Evolutionary conservation across 2,113 vertebrate genomes (phyloP).

Genomic region (Amphiprion ocellaris): DNA sequence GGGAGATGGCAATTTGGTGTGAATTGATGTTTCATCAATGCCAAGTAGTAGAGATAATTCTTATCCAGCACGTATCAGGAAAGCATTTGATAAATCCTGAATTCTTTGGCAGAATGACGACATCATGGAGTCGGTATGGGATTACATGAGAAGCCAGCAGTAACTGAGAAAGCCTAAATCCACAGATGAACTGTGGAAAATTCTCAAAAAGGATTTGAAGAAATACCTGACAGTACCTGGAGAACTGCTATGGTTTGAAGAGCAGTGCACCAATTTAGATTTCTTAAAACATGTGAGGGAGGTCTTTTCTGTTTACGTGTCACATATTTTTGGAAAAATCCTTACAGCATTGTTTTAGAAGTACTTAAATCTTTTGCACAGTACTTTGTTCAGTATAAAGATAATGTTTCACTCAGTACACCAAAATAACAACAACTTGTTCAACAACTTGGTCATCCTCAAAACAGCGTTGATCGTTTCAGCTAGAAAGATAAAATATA

Average conservation of each 20-base stretch:
- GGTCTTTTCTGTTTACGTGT: neutral
- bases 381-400: neutral
- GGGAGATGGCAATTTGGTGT: neutral
- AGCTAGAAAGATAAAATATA: constrained; percentile 4
- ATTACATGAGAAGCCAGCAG: too few relatives aligned
- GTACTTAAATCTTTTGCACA: neutral
- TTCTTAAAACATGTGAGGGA: neutral
- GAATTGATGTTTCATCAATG: neutral
- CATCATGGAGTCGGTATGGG: too few relatives aligned
- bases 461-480: neutral
- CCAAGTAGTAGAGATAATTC: too few relatives aligned
- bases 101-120: too few relatives aligned
- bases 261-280: neutral
- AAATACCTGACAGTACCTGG: too few relatives aligned
- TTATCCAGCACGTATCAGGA: neutral
- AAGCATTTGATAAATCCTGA: too few relatives aligned
- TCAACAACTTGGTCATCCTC: neutral
- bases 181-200: too few relatives aligned
- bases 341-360: neutral
- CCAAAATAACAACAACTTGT: constrained; percentile 6
- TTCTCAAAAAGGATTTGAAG: too few relatives aligned
- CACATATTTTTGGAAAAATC: neutral
- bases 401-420: neutral
- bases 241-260: too few relatives aligned
- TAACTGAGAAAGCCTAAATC: neutral